Percentiles rank a stretch among this genome's conserved stretches.
These are phyloP conservation scores for Macroteleia sp. DNA, from an alignment of 2,888 invertebrate genomes.

Conservation along the genomic window DNA sequence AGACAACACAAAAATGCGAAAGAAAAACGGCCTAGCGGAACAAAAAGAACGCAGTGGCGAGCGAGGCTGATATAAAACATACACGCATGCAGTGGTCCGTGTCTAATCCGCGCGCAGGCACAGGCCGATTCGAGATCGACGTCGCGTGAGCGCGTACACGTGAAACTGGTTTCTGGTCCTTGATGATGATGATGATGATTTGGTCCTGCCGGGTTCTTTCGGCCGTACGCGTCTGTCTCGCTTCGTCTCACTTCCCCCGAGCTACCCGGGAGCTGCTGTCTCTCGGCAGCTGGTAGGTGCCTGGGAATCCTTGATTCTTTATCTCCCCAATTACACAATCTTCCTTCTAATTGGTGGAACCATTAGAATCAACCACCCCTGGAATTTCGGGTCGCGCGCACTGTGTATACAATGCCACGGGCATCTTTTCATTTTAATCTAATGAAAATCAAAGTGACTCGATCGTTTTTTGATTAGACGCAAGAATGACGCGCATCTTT, in stretches of 20 bases:
- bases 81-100: constrained; percentile 53
- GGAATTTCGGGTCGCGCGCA: constrained; percentile 30
- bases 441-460: constrained; percentile 52
- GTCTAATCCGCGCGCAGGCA: constrained; percentile 59
- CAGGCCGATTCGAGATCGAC: constrained; percentile 54
- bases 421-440: constrained; percentile 30
- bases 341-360: constrained; percentile 77
- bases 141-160: constrained; percentile 65
- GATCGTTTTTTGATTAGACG: constrained; percentile 42
- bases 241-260: constrained; percentile 11
- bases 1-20: not conserved
- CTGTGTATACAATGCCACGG: constrained; percentile 45
- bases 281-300: constrained; percentile 79
- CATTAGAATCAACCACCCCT: constrained; percentile 60
- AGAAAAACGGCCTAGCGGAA: constrained; percentile 1
- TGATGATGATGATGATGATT: constrained; percentile 67
- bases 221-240: constrained; percentile 45
- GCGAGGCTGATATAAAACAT: constrained; percentile 49
- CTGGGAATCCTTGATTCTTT: constrained; percentile 80
- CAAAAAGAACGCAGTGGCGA: not conserved
- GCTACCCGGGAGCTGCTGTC: constrained; percentile 41
- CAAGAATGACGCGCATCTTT: constrained; percentile 31
- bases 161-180: constrained; percentile 70
- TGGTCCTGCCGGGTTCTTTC: constrained; percentile 66
- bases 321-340: constrained; percentile 81